A percentile compares a stretch with the other conserved stretches of the same genome.
Evolutionary conservation across 2,113 vertebrate species (phyloP).

Genomic region (Python bivittatus): DNA sequence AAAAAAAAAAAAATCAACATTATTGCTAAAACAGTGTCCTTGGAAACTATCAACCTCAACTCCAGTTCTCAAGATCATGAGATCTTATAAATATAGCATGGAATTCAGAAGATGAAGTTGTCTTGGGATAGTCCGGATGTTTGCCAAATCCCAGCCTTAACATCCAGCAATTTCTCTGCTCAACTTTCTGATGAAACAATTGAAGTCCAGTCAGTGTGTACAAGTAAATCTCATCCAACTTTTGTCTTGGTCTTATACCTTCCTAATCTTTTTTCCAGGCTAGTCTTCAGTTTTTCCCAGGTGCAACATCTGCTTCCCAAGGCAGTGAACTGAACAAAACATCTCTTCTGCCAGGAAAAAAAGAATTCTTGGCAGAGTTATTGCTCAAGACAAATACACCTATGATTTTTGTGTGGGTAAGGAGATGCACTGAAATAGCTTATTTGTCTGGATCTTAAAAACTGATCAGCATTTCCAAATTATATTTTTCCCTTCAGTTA

Average conservation of each 20-base stretch:
- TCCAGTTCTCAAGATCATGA: background rate
- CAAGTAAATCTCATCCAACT: conserved; percentile 57
- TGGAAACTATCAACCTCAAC: background rate
- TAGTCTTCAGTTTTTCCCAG: conserved; percentile 62
- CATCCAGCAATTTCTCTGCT: conserved; percentile 43
- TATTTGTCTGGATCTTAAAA: conserved; percentile 47
- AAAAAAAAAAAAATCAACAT: background rate
- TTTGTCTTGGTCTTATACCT: conserved; percentile 47
- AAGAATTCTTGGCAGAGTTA: conserved; percentile 30
- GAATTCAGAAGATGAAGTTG: conserved; percentile 39
- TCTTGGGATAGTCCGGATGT: conserved; percentile 18
- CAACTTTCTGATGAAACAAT: conserved; percentile 57
- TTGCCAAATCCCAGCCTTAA: conserved; percentile 42
- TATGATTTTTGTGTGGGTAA: conserved; percentile 36
- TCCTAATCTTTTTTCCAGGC: conserved; percentile 54
- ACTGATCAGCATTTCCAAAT: conserved; percentile 24
- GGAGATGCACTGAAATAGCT: conserved; percentile 54
- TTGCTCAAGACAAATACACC: conserved; percentile 52
- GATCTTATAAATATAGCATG: background rate
- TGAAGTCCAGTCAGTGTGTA: conserved; percentile 34
- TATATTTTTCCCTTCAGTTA: background rate
- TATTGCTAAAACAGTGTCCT: background rate
- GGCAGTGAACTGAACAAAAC: conserved; percentile 56
- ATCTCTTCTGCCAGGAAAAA: conserved; percentile 59
- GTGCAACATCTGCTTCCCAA: conserved; percentile 61